phyloP scores from a whole-genome alignment of 2,113 vertebrate species.

The Talpa occidentalis region DNA sequence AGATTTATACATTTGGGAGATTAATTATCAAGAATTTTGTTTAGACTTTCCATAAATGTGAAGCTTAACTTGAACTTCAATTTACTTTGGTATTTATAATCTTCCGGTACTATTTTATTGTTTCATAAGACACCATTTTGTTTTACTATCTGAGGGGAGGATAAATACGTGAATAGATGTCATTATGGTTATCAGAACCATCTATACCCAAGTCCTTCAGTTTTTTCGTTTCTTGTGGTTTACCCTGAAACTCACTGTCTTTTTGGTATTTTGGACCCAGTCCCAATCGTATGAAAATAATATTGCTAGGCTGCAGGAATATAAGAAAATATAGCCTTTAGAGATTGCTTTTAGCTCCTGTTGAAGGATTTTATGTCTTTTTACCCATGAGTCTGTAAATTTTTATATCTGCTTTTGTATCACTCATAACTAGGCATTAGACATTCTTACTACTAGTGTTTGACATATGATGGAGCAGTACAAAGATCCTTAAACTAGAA shows the following conservation, averaged over 20 bases:
- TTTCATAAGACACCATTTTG: not conserved
- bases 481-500: not conserved
- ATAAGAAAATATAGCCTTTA: not conserved
- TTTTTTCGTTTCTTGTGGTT: not conserved
- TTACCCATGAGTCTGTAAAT: not conserved
- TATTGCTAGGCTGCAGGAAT: not conserved
- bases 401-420: conserved; percentile 28
- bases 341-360: not conserved
- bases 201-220: not conserved
- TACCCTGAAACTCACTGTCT: not conserved
- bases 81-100: conserved; percentile 34
- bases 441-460: not conserved
- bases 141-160: not conserved
- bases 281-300: not conserved
- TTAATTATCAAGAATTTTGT: conserved; percentile 72
- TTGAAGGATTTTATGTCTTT: not conserved
- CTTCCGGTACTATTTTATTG: conserved; percentile 30
- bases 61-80: conserved; percentile 29
- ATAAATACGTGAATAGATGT: not conserved
- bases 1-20: conserved; percentile 64
- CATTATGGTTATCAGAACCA: not conserved
- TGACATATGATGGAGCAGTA: not conserved
- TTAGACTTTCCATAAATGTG: conserved; percentile 57
- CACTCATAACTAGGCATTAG: not conserved
- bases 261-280: not conserved